Evolutionary conservation across 2,797 vertebrate genomes (phyloP).

Genomic region (Cichlasoma orientale): DNA sequence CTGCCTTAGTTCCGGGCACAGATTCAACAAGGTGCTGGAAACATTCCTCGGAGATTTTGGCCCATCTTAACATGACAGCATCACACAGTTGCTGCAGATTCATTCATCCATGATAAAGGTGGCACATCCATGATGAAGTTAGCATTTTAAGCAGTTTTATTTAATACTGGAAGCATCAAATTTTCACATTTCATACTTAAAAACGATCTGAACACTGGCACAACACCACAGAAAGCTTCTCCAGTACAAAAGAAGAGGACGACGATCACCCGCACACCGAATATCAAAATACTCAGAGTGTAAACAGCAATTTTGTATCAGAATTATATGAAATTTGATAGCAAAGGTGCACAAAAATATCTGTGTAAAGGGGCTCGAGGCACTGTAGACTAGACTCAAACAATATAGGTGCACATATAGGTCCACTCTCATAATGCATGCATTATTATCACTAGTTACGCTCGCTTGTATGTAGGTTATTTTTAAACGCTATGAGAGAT

Average conservation of each 20-base stretch:
- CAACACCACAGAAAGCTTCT: constrained; percentile 12
- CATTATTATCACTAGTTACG: constrained; percentile 15
- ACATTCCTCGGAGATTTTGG: too few species aligned
- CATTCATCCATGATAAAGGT: background rate
- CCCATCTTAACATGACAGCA: too few species aligned
- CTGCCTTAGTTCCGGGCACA: too few species aligned
- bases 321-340: constrained; percentile 5
- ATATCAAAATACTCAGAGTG: constrained; percentile 4
- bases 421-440: constrained; percentile 34
- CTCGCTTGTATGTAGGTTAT: background rate
- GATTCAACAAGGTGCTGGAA: too few species aligned
- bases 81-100: background rate
- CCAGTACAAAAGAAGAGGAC: background rate
- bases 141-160: constrained; percentile 34
- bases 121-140: background rate
- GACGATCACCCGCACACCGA: constrained; percentile 12
- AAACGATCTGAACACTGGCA: constrained; percentile 13
- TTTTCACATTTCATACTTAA: constrained; percentile 7
- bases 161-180: background rate
- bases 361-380: constrained; percentile 16
- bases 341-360: constrained; percentile 34
- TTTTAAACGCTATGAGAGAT: constrained; percentile 25
- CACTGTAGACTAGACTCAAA: constrained; percentile 32
- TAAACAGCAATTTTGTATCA: constrained; percentile 14
- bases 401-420: constrained; percentile 13